phyloP scores from a whole-genome alignment of 1,140 invertebrate genomes.

The Schlechtendalia chinensis region DNA sequence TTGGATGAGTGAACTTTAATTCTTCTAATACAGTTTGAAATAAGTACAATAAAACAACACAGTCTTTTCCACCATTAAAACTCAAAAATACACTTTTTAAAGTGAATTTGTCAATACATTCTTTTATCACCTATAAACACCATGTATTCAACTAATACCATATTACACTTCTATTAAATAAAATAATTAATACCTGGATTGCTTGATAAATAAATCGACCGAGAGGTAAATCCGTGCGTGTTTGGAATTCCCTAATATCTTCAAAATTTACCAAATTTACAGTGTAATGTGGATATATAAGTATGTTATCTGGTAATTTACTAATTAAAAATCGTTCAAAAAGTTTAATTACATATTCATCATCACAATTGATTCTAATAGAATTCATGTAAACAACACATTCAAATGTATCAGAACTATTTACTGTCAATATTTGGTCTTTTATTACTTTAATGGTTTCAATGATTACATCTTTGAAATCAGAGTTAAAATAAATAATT shows the following conservation, averaged over 20 bases:
- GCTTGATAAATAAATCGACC: not conserved
- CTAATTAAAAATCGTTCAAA: conserved; percentile 17
- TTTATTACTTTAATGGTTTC: conserved; percentile 36
- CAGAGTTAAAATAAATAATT: conserved; percentile 17
- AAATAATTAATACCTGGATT: not conserved
- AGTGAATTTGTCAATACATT: conserved; percentile 60
- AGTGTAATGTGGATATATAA: conserved; percentile 22
- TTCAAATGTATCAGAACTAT: conserved; percentile 6
- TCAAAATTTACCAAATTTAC: conserved; percentile 14
- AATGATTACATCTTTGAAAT: conserved; percentile 19
- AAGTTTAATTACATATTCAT: conserved; percentile 19
- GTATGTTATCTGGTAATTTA: conserved; percentile 19
- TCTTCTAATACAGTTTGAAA: conserved; percentile 65
- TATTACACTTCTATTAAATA: not conserved
- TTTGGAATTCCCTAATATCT: conserved; percentile 32
- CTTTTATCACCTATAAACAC: conserved; percentile 54
- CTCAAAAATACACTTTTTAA: conserved; percentile 77
- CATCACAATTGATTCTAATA: conserved; percentile 5
- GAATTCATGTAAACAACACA: conserved; percentile 13
- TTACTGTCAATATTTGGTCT: conserved; percentile 11
- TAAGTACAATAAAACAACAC: conserved; percentile 84
- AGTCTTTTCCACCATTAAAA: conserved; percentile 98
- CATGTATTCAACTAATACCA: not conserved
- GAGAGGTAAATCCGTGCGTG: conserved; percentile 11
- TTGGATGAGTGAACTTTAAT: conserved; percentile 55